A percentile compares a stretch with the other conserved stretches of the same genome.
These are phyloP conservation scores for Agonopterix arenella DNA, from an alignment of 2,888 invertebrate genomes.

Conservation along the genomic window DNA sequence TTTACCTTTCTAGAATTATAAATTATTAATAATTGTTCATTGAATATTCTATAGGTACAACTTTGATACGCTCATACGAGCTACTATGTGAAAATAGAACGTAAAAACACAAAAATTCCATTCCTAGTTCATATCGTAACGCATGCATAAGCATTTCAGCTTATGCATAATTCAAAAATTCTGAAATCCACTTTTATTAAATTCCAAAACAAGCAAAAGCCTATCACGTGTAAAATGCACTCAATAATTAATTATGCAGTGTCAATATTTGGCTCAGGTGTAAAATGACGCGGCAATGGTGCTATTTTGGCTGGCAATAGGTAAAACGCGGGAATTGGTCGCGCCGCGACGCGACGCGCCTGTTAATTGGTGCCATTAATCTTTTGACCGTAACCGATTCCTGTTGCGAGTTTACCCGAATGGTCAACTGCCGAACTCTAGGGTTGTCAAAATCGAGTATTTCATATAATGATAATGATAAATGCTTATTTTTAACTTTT, in stretches of 20 bases:
- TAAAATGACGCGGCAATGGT: conserved; percentile 26
- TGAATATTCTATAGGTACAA: too few species aligned
- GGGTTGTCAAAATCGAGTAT: neutral
- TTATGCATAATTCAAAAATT: too few species aligned
- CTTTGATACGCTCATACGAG: too few species aligned
- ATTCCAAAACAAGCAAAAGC: conserved; percentile 1
- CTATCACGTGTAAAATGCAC: conserved; percentile 8
- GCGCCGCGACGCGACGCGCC: conserved; percentile 16
- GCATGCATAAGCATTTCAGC: too few species aligned
- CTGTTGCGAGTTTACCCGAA: conserved; percentile 13
- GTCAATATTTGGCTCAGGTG: conserved; percentile 38
- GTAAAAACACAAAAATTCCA: too few species aligned
- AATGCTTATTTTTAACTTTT: too few species aligned
- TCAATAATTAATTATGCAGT: conserved; percentile 31
- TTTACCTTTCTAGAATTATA: too few species aligned
- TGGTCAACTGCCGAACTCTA: conserved; percentile 10
- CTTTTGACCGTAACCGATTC: conserved; percentile 46
- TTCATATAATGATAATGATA: too few species aligned
- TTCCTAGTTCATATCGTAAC: too few species aligned
- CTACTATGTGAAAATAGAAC: too few species aligned
- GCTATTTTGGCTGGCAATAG: conserved; percentile 30
- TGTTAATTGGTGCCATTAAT: conserved; percentile 60
- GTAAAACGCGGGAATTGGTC: conserved; percentile 41
- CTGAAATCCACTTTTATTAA: neutral
- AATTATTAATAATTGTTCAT: too few species aligned